Conservation (phyloP, 2,888 invertebrate genomes). For the Chorisops tibialis region DNA sequence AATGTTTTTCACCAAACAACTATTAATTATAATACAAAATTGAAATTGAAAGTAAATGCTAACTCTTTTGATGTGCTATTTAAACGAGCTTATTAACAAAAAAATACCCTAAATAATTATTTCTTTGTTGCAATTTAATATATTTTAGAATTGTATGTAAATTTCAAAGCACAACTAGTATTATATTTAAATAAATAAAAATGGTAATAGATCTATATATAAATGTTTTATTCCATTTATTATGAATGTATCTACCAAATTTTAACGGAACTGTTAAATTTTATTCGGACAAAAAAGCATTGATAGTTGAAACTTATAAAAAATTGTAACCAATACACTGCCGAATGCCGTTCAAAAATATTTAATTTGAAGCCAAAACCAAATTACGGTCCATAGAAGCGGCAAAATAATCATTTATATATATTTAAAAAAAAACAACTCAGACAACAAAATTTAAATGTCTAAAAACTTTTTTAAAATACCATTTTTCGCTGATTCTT, state of each 20-base stretch:
- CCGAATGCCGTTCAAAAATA: conserved; percentile 14
- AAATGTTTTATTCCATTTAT: conserved; percentile 22
- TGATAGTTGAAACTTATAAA: too few species aligned
- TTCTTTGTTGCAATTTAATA: conserved; percentile 14
- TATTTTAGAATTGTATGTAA: conserved; percentile 13
- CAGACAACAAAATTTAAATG: background rate
- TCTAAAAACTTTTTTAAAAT: background rate
- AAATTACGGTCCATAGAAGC: background rate
- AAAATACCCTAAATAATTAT: conserved; percentile 12
- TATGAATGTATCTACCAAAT: conserved; percentile 4
- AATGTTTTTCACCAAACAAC: too few species aligned
- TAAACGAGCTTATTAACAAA: conserved; percentile 21
- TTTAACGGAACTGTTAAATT: conserved; percentile 8
- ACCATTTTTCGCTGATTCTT: too few species aligned
- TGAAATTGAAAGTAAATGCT: conserved; percentile 3
- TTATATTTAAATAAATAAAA: conserved; percentile 14
- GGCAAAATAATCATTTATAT: background rate
- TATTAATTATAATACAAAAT: too few species aligned
- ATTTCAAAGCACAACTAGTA: conserved; percentile 22
- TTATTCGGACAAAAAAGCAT: too few species aligned
- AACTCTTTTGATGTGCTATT: conserved; percentile 21
- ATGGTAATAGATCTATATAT: background rate
- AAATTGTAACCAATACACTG: conserved; percentile 10
- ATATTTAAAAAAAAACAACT: too few species aligned
- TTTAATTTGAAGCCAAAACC: background rate